Base-by-base conservation (phyloP, 1,140 invertebrate genomes). In the Daktulosphaira vitifoliae region DNA sequence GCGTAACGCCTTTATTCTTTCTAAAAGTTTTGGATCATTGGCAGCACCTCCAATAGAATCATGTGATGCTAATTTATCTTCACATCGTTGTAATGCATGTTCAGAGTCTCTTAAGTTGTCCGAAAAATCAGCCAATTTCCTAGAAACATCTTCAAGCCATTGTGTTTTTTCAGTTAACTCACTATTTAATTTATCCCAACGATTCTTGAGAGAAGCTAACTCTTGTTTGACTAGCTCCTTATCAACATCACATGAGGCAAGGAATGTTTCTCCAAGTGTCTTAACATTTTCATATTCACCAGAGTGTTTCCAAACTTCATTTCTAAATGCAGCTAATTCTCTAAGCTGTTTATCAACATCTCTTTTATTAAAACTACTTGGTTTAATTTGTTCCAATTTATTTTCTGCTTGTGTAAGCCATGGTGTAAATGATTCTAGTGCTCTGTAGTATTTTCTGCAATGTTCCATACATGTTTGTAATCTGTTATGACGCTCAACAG, bases 131-230 rank as follows among this genome's bases (percentile, higher is more conserved):
- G 82, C 80, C 46, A 97, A 78, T 65, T 87, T 85, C 48, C 88
- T 83, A 1, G 85, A 82, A 16, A 89, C 85, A 67, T 92, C 89
- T 77, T 96, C 92, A 48, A 96, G 77, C 71, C 85, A 80, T 77
- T 90, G 82, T 62, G 86, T 81, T 72, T 85, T 76, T 62, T 83
- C 81, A 29, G 79, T 67, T 8, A 82, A 70, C 67, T 79, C 78
- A 72, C 90, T 88, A 72, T 93, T 93, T 1, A 96, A 78, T 72
- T 83, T 84, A 72, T 95, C 91, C 93, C 93, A 96, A 72, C 90
- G 78, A 59, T 86, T 83, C 75, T 89, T 91, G 72, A 95, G 82
- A 51, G 81, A 80, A 59, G 83, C 78, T 2, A 96, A 75, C 72
- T 93, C 87, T 29, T 85, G 84, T 71, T 89, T 86, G 0, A 97